These are phyloP conservation scores for Eumeta japonica DNA, from an alignment of 1,140 invertebrate species.

Conservation along the genomic window DNA sequence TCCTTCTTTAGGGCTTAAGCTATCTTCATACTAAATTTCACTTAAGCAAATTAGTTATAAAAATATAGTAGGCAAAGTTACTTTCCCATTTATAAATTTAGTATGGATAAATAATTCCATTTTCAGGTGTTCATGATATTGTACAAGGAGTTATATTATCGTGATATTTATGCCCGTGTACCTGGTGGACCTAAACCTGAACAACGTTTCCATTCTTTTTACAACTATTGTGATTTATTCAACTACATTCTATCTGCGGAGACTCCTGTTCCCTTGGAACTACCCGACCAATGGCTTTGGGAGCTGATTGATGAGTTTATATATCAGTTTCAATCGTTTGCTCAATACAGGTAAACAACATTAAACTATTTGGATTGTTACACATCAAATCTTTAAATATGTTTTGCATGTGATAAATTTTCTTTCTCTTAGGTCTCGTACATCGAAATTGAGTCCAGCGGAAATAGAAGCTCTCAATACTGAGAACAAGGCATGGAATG, in stretches of 20 bases:
- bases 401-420: constrained; percentile 5
- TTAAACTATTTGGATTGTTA: too few species aligned
- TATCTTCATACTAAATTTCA: too few species aligned
- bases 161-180: constrained; percentile 92
- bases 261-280: constrained; percentile 84
- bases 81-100: too few species aligned
- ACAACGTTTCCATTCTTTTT: constrained; percentile 93
- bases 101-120: too few species aligned
- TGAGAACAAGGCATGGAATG: constrained; percentile 96
- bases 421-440: constrained; percentile 64
- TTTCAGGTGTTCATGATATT: constrained; percentile 82
- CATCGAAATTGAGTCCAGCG: constrained; percentile 79
- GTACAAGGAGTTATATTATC: constrained; percentile 97
- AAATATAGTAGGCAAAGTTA: too few species aligned
- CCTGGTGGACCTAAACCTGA: constrained; percentile 84
- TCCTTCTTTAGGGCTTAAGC: too few species aligned
- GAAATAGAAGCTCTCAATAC: constrained; percentile 81
- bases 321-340: constrained; percentile 96
- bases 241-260: constrained; percentile 92
- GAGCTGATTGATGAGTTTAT: constrained; percentile 98
- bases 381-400: too few species aligned
- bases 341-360: constrained; percentile 76
- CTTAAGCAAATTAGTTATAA: too few species aligned
- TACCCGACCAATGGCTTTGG: constrained; percentile 99
- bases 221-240: constrained; percentile 97